Evolutionary conservation across 2,888 invertebrate species (phyloP).

Genomic region (Portevinia maculata): DNA sequence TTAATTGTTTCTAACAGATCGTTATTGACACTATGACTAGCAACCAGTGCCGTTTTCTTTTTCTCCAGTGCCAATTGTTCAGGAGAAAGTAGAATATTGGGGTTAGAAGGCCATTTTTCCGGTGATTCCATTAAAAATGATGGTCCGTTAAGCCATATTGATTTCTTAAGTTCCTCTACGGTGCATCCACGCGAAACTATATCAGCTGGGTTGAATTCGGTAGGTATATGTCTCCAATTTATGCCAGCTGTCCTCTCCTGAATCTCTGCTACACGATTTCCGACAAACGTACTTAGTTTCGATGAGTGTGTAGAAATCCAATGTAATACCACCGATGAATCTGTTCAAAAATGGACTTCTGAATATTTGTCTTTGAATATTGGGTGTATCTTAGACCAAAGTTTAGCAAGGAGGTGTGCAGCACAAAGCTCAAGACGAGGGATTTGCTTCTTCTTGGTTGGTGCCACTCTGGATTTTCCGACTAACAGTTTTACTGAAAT

Average conservation of each 20-base stretch:
- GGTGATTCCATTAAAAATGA: conserved; percentile 27
- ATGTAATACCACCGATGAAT: conserved; percentile 60
- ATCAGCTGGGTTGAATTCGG: not conserved
- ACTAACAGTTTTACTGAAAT: conserved; percentile 36
- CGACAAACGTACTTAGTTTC: conserved; percentile 53
- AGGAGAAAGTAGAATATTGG: conserved; percentile 15
- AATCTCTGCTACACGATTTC: conserved; percentile 25
- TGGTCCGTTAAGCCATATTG: conserved; percentile 40
- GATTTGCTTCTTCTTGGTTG: conserved; percentile 55
- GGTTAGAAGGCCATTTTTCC: conserved; percentile 75
- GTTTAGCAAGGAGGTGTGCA: conserved; percentile 51
- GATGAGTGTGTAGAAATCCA: conserved; percentile 56
- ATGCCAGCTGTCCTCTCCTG: not conserved
- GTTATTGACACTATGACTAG: not conserved
- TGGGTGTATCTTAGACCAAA: conserved; percentile 32
- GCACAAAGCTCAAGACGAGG: conserved; percentile 64
- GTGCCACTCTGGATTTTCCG: conserved; percentile 64
- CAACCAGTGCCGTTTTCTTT: conserved; percentile 7
- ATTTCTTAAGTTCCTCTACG: conserved; percentile 11
- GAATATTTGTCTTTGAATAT: not conserved
- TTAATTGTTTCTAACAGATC: not conserved
- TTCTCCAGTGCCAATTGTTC: conserved; percentile 45
- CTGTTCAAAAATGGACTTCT: conserved; percentile 48
- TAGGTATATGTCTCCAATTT: not conserved
- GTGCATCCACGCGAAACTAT: not conserved